These are phyloP conservation scores for Beroe forskalii DNA, from an alignment of 37 sponge, comb jelly and placozoan species.

Conservation along the genomic window DNA sequence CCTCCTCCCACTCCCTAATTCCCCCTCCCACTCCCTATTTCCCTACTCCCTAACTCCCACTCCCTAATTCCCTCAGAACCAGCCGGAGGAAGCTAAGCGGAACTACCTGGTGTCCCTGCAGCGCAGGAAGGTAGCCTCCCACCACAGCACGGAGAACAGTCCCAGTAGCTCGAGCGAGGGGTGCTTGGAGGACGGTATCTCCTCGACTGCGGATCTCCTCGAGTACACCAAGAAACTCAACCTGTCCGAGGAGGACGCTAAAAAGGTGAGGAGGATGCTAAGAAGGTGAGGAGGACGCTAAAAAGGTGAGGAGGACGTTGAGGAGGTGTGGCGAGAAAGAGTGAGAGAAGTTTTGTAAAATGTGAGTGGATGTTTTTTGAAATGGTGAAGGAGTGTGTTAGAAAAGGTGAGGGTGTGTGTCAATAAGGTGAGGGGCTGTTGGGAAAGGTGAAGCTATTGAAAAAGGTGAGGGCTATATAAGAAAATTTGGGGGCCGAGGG, in stretches of 20 bases:
- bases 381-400: too few relatives aligned
- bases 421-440: too few relatives aligned
- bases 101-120: conserved; percentile 11
- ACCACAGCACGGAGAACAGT: neutral
- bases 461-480: too few relatives aligned
- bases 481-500: too few relatives aligned
- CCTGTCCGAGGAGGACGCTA: conserved; percentile 41
- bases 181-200: conserved; percentile 6
- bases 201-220: conserved; percentile 30
- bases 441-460: too few relatives aligned
- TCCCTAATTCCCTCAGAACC: conserved; percentile 15
- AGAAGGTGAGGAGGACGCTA: conserved; percentile 56
- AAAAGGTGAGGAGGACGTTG: conserved; percentile 51
- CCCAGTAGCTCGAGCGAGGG: conserved; percentile 54
- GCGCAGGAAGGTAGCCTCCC: neutral
- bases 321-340: conserved; percentile 24
- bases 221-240: conserved; percentile 63
- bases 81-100: conserved; percentile 48
- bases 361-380: too few relatives aligned
- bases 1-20: neutral
- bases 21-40: neutral
- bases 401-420: too few relatives aligned
- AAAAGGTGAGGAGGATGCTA: conserved; percentile 56
- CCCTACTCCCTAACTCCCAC: neutral
- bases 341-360: too few relatives aligned